These are phyloP conservation scores for Trinorchestia longiramus DNA, from an alignment of 1,140 invertebrate species.

Conservation along the genomic window DNA sequence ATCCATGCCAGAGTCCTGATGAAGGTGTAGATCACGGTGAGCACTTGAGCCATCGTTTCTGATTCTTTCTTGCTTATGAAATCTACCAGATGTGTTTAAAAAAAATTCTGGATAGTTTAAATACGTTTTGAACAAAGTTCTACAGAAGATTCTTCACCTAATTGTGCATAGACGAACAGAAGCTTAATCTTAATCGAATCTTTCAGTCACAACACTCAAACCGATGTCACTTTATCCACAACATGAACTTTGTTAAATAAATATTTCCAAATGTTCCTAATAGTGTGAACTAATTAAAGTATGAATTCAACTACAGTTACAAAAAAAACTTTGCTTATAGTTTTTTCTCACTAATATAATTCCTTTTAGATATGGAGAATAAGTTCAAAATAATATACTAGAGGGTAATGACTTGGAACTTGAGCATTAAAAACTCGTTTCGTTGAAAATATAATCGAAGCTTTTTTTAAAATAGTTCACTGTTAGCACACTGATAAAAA, in stretches of 20 bases:
- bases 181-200: background rate
- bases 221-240: background rate
- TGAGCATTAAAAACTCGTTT: background rate
- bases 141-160: background rate
- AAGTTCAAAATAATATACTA: background rate
- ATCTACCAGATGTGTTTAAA: background rate
- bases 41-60: background rate
- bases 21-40: background rate
- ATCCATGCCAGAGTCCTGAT: background rate
- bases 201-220: background rate
- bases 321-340: background rate
- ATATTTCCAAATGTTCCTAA: background rate
- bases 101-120: background rate
- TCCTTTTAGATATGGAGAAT: background rate
- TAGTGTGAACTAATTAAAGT: background rate
- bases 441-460: background rate
- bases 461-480: background rate
- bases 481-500: background rate
- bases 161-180: too few species aligned
- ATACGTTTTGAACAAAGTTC: background rate
- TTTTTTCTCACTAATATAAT: background rate
- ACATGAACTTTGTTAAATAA: background rate
- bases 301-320: background rate
- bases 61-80: background rate
- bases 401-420: too few species aligned